These are phyloP conservation scores for Aythya baeri DNA, from an alignment of 2,113 vertebrate species.

Conservation along the genomic window DNA sequence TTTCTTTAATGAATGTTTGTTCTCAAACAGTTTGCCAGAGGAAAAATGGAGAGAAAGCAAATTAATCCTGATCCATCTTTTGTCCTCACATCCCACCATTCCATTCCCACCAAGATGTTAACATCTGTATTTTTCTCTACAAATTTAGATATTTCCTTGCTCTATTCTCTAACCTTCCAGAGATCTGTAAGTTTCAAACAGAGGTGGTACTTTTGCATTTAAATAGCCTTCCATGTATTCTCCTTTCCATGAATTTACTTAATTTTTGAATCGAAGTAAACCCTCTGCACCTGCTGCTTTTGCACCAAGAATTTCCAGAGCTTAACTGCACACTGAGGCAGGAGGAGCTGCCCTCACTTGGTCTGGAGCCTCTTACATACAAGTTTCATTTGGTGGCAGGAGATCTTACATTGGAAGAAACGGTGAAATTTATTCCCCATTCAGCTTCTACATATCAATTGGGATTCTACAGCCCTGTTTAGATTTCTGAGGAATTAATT, in stretches of 20 bases:
- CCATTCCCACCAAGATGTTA: not conserved
- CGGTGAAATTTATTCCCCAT: not conserved
- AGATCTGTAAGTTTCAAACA: not conserved
- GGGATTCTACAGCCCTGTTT: not conserved
- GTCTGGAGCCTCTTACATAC: not conserved
- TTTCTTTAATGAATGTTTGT: not conserved
- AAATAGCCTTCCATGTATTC: not conserved
- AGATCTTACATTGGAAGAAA: not conserved
- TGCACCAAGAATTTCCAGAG: not conserved
- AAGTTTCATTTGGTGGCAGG: not conserved
- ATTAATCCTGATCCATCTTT: not conserved
- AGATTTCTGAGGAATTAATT: not conserved
- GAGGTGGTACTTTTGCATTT: not conserved
- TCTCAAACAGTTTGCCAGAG: not conserved
- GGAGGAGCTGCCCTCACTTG: not conserved
- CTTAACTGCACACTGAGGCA: accelerated
- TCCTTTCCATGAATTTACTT: not conserved
- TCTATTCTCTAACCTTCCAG: not conserved
- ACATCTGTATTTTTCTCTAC: not conserved
- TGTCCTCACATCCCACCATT: not conserved
- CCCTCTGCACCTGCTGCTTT: not conserved
- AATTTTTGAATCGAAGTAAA: not conserved
- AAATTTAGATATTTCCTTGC: not conserved
- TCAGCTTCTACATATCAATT: not conserved
- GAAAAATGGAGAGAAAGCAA: not conserved